Evolutionary conservation across 1,140 invertebrate genomes (phyloP), one percentile per base, ranked within the genome.

Genomic region (Drosophila sp.): DNA sequence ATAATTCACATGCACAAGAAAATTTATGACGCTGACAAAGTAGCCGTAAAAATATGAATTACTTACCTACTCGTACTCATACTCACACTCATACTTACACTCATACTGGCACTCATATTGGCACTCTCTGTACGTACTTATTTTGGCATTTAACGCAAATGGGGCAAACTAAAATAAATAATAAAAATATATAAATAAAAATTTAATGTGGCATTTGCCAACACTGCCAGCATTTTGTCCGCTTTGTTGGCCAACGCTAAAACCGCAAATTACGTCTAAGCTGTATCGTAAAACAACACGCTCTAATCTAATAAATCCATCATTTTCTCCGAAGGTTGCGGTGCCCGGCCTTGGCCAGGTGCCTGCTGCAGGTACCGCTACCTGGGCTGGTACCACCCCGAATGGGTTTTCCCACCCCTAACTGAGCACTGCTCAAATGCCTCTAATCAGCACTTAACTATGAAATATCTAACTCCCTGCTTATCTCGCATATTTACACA

Each of bases 21-120:
- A 87, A 87, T 87, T 87, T 87, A 87, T 89, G 82, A 87, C 79
- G 82, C 83, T 87, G 82, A 87, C 82, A 87, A 87, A 87, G 82
- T 87, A 86, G 78, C 82, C 83, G 86, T 87, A 87, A 87, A 87
- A 87, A 87, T 89, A 79, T 79, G 66, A 72, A 79, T 78, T 78
- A 79, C 46, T 57, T 73, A 71, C 70, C 72, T 61, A 73, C 61
- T 43, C 45, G 29, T 36, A 74, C 69, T 59, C 59, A 61, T 29
- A 40, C 38, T 7, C 21, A 46, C 41, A 25, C 54, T 7, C 27
- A 36, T 21, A 16, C 27, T 7, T 32, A 1, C 29, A 27, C 50
- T 45, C 57, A 51, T 4, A 32, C 9, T 0, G 4, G 8, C 14
- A 43, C 40, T 43, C n/a, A 27, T 13, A 27, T n/a, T n/a, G n/a